These are phyloP conservation scores for Ctenomys sociabilis DNA, from an alignment of 2,113 vertebrate genomes.

Conservation along the genomic window DNA sequence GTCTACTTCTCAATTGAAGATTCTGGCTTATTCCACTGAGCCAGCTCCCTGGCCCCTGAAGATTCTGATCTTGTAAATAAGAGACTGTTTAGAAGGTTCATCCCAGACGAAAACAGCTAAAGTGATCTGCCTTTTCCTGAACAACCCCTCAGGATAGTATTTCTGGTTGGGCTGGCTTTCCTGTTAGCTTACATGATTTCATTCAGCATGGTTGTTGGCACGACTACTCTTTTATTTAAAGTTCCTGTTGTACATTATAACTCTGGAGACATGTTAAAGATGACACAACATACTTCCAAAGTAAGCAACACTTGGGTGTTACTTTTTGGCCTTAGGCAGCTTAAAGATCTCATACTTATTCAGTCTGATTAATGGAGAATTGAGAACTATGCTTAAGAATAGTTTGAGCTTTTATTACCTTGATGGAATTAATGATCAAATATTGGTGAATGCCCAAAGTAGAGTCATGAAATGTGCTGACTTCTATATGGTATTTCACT, in stretches of 20 bases:
- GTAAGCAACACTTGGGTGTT: not conserved
- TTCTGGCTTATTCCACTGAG: too few relatives aligned
- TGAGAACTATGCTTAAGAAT: conserved; percentile 32
- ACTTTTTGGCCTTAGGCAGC: not conserved
- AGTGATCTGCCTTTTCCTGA: not conserved
- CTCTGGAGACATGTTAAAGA: not conserved
- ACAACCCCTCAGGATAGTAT: not conserved
- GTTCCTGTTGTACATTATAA: not conserved
- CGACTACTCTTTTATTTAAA: conserved; percentile 21
- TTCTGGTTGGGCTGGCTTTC: not conserved
- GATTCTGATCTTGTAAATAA: conserved; percentile 45
- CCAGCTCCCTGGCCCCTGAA: too few relatives aligned
- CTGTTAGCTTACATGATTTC: not conserved
- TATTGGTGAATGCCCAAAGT: conserved; percentile 37
- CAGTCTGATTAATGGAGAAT: conserved; percentile 14
- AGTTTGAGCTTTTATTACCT: not conserved
- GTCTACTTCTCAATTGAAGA: conserved; percentile 39
- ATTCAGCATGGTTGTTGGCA: not conserved
- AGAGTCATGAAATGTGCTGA: conserved; percentile 25
- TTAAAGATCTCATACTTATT: not conserved
- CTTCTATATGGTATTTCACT: conserved; percentile 15
- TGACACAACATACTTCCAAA: not conserved
- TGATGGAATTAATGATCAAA: conserved; percentile 53
- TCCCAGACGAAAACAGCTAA: not conserved
- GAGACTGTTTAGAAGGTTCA: conserved; percentile 34